phyloP scores from a whole-genome alignment of 1,140 invertebrate species.

The Drosophila mojavensis region DNA sequence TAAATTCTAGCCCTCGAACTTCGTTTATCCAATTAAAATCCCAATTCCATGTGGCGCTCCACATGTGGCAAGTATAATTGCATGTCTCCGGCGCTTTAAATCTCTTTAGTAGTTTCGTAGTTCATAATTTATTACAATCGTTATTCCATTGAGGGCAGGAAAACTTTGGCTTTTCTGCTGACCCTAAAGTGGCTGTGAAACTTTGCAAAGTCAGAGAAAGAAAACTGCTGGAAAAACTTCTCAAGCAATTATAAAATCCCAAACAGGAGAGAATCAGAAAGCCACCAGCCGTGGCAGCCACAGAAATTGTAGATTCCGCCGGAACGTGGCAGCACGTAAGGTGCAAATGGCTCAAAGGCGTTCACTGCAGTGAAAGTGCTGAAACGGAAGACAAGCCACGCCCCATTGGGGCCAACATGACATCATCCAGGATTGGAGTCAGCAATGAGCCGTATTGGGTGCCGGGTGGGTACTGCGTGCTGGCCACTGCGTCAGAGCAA shows the following conservation, averaged over 20 bases:
- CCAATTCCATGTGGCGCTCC: slow-evolving; percentile 47
- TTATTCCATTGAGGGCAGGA: slow-evolving; percentile 46
- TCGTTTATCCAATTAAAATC: slow-evolving; percentile 49
- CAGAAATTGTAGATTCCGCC: slow-evolving; percentile 29
- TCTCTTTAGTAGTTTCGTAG: slow-evolving; percentile 54
- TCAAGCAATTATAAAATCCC: slow-evolving; percentile 76
- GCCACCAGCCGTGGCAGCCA: neutral
- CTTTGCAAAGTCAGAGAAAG: slow-evolving; percentile 45
- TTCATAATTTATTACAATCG: slow-evolving; percentile 79
- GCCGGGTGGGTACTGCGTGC: neutral
- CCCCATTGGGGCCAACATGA: slow-evolving; percentile 43
- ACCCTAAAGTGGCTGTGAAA: slow-evolving; percentile 61
- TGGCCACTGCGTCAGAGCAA: slow-evolving; percentile 46
- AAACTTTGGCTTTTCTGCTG: slow-evolving; percentile 51
- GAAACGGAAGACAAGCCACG: slow-evolving; percentile 38
- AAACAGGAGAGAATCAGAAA: slow-evolving; percentile 40
- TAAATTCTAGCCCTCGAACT: slow-evolving; percentile 13
- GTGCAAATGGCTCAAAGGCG: slow-evolving; percentile 39
- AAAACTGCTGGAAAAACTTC: slow-evolving; percentile 52
- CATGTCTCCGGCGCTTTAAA: slow-evolving; percentile 67
- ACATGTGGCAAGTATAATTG: slow-evolving; percentile 77
- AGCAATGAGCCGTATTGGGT: neutral
- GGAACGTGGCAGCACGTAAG: slow-evolving; percentile 63
- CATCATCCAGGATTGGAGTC: slow-evolving; percentile 49
- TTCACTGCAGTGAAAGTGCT: slow-evolving; percentile 76